Base-by-base conservation (phyloP, 2,113 vertebrate genomes). In the Sciurus niger region DNA sequence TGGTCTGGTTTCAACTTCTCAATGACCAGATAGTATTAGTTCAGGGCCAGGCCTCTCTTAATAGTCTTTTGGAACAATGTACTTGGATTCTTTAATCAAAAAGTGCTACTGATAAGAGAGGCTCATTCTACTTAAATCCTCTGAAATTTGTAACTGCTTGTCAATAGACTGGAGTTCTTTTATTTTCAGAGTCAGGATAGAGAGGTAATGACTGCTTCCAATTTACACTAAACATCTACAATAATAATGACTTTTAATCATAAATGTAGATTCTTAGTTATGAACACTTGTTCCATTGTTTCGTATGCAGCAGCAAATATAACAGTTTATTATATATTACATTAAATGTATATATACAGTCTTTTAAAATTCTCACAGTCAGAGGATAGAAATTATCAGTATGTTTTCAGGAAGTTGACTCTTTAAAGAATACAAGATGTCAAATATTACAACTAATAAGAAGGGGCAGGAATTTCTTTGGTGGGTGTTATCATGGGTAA, bases 191-290 rank as follows among this genome's bases (percentile, higher is more conserved):
- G 37, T 80, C 3, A 58, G 67, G 25, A 55, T 24, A n/a, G 3
- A 16, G 16, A 94, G 2, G 9, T 58, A 53, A 92, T 60, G 34
- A 48, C 18, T 84, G 32, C 14, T 95, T 88, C 91, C 22, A 88
- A 60, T 78, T 94, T 37, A 84, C 4, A 89, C 32, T 55, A 60
- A 32, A 86, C 53, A 89, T 72, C 14, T 9, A 24, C 17, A 70
- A 30, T 48, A 84, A 80, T 51, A 58, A 93, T 84, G 18, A 67
- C 51, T 93, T 92, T 32, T 53, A 82, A 80, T 85, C n/a, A 51
- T 17, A 40, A 80, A 60, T 24, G 24, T 51, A 74, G 13, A 4
- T 10, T 80, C 9, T 34, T 94, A 25, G 2, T 82, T 91, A 79
- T 22, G 86, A 92, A 92, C 67, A 16, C 34, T 72, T 65, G 28